Evolutionary conservation across 2,113 vertebrate species (phyloP), one percentile per base, ranked within the genome.

Genomic region (Dasyornis broadbenti): DNA sequence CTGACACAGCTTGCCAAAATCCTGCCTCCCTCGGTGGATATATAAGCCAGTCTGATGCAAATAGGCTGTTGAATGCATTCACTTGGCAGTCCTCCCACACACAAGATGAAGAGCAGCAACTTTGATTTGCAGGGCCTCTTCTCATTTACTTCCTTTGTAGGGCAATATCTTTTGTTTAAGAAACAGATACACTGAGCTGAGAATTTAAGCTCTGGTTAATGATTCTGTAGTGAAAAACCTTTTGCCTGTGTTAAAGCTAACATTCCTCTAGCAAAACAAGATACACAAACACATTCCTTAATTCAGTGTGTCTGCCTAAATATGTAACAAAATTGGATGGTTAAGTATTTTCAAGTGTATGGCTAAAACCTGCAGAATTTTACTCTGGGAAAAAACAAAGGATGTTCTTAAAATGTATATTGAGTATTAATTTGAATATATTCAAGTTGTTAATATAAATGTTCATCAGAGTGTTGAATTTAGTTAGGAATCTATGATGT

Each of bases 1-100:
- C 89, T 76, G 94, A 95, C 63, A 72, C 92, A 79, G 86, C 68
- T 78, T 94, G 90, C 95, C 90, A 93, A 61, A 86, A 60, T 92
- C 73, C 79, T 94, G 73, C 47, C 65, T 95, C 83, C 78, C 94
- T 91, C 68, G 61, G 94, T 1, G 23, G 82, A 65, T 83, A 82
- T 69, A 80, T 68, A 85, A 97, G 75, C 87, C 79, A 69, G 71
- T 66, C 61, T 96, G 77, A 95, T 92, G 84, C 57, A 95, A 95
- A 95, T 71, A n/a, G 72, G 56, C 91, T 75, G 68, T 65, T 97
- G 95, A 95, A 93, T 91, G 33, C 61, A 75, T 44, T 89, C 76
- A 53, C 56, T 92, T 92, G 94, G 95, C 95, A 96, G 86, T 44
- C 37, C 40, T 95, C 86, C 92, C 65, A 69, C 52, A 92, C 8